Evolutionary conservation across 2,888 invertebrate species (phyloP).

Genomic region (Nomada flava): DNA sequence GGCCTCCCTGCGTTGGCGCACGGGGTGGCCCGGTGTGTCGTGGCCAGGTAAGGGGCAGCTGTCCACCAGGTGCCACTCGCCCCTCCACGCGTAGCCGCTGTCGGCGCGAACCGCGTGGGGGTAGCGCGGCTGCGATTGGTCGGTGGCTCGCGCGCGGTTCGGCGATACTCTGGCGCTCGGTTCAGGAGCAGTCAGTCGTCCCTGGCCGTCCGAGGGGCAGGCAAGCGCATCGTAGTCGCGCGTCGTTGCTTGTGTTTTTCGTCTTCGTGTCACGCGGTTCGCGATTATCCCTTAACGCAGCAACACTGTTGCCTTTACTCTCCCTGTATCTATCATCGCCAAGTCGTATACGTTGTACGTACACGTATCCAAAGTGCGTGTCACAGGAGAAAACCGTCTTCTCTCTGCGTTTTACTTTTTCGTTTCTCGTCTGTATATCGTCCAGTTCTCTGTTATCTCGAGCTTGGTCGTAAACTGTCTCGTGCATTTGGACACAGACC

Average conservation of each 20-base stretch:
- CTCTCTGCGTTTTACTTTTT: neutral
- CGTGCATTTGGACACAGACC: neutral
- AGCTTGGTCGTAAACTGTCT: neutral
- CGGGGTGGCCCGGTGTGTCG: constrained; percentile 78
- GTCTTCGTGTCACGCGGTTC: constrained; percentile 66
- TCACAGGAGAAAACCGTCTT: constrained; percentile 1
- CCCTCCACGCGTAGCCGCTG: constrained; percentile 56
- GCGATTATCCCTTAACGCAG: neutral
- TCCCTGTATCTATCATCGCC: neutral
- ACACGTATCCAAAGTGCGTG: constrained; percentile 36
- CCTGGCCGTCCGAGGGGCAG: constrained; percentile 76
- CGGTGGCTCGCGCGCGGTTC: constrained; percentile 81
- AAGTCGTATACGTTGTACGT: neutral
- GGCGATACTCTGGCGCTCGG: constrained; percentile 77
- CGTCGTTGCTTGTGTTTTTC: constrained; percentile 46
- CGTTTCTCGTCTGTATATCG: too few species aligned
- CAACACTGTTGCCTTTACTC: neutral
- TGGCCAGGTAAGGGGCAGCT: constrained; percentile 81
- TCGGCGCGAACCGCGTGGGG: constrained; percentile 52
- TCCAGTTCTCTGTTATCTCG: neutral
- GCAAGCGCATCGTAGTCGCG: constrained; percentile 44
- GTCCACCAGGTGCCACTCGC: constrained; percentile 81
- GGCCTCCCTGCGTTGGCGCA: constrained; percentile 61
- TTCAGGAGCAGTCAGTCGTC: constrained; percentile 79
- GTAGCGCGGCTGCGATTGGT: constrained; percentile 72